Percentiles rank a stretch among this genome's conserved stretches.
Conservation (phyloP, 2,797 vertebrate species). For the Orestias chungarensis region DNA sequence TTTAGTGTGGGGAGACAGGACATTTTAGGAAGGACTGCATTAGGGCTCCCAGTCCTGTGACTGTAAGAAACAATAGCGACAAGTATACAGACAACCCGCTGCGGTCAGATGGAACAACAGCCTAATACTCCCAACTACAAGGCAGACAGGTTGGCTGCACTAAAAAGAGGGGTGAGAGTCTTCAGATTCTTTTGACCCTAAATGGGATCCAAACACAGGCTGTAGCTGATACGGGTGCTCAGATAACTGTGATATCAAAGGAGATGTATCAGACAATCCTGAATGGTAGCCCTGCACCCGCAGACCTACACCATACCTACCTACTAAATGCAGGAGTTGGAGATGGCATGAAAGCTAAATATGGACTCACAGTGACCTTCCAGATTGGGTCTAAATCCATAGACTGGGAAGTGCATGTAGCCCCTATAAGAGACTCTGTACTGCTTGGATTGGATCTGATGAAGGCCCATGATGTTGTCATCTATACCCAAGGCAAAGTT, state of each 20-base stretch:
- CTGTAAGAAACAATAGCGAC: background rate
- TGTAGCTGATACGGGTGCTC: too few relatives aligned
- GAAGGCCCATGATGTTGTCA: conserved; percentile 1
- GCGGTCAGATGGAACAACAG: background rate
- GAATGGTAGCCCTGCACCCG: background rate
- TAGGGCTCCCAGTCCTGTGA: background rate
- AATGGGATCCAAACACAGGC: background rate
- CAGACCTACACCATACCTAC: background rate
- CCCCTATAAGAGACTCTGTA: conserved; percentile 3
- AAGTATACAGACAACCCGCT: background rate
- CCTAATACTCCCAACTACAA: background rate
- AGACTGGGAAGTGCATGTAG: background rate
- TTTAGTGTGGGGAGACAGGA: conserved; percentile 3
- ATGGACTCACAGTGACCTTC: too few relatives aligned
- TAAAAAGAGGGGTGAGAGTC: background rate
- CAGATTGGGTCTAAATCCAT: background rate
- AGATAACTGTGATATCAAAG: background rate
- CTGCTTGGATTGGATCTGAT: background rate
- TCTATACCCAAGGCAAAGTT: background rate
- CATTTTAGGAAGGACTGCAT: background rate
- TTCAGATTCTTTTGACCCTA: background rate
- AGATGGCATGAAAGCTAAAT: too few relatives aligned
- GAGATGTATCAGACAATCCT: background rate
- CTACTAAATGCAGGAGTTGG: background rate
- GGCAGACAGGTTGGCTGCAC: background rate